Conservation (phyloP, 2,888 invertebrate genomes). For the Rhogogaster chlorosoma region DNA sequence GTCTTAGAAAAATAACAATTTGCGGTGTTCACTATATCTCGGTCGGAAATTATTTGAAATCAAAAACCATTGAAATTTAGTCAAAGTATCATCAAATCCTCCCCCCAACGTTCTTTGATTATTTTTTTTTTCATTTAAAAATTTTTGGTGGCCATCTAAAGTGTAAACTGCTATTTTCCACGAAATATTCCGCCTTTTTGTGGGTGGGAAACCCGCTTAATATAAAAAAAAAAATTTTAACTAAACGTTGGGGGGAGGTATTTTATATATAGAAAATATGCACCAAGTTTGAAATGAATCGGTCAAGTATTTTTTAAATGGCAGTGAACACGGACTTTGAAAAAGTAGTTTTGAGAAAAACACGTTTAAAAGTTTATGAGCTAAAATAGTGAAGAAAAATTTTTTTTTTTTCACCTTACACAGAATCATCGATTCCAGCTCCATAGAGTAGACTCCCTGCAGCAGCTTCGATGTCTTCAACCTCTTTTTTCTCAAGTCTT, state of each 20-base stretch:
- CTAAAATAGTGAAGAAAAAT: slow-evolving; percentile 50
- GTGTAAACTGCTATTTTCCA: slow-evolving; percentile 43
- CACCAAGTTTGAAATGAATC: slow-evolving; percentile 53
- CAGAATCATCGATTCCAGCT: slow-evolving; percentile 35
- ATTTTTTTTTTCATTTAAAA: slow-evolving; percentile 20
- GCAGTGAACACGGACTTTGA: slow-evolving; percentile 46
- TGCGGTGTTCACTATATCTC: no score
- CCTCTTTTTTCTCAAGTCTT: slow-evolving; percentile 57
- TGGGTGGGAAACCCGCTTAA: slow-evolving; percentile 53
- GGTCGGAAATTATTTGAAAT: slow-evolving; percentile 51
- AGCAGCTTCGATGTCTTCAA: slow-evolving; percentile 54
- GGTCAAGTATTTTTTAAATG: slow-evolving; percentile 53
- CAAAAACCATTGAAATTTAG: slow-evolving; percentile 42
- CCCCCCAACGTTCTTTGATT: slow-evolving; percentile 42
- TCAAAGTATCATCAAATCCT: slow-evolving; percentile 48
- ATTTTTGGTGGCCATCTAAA: slow-evolving; percentile 29
- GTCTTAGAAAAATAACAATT: no score
- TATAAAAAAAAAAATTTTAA: slow-evolving; percentile 52
- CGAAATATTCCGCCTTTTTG: slow-evolving; percentile 55
- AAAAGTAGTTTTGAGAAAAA: slow-evolving; percentile 52
- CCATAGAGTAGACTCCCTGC: slow-evolving; percentile 57
- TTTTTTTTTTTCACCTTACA: slow-evolving; percentile 54
- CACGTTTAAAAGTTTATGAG: slow-evolving; percentile 52
- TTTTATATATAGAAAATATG: slow-evolving; percentile 50
- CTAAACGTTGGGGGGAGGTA: slow-evolving; percentile 52